These are phyloP conservation scores for Leistus spinibarbis DNA, from an alignment of 2,888 invertebrate species.

Conservation along the genomic window DNA sequence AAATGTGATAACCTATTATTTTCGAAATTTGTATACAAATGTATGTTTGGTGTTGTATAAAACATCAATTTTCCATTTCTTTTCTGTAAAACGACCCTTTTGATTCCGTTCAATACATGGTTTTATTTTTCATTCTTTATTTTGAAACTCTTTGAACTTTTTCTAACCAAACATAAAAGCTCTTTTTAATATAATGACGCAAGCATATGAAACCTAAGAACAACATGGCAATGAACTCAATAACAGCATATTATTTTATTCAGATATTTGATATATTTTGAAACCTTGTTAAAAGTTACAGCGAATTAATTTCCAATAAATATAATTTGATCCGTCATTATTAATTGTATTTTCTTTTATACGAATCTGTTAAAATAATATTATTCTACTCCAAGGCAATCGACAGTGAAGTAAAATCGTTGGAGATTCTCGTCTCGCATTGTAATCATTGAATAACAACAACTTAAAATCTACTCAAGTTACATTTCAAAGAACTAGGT, in stretches of 20 bases:
- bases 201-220: background rate
- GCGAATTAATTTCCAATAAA: background rate
- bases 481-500: background rate
- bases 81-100: background rate
- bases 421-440: background rate
- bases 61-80: background rate
- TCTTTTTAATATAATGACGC: background rate
- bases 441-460: background rate
- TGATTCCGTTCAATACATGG: background rate
- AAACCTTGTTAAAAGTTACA: no score
- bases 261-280: no score
- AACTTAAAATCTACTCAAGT: background rate
- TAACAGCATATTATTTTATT: no score
- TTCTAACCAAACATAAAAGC: background rate
- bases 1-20: no score
- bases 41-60: background rate
- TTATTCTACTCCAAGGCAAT: background rate
- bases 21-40: background rate
- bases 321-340: background rate
- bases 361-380: background rate
- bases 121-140: background rate
- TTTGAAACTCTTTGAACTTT: background rate
- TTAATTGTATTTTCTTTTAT: background rate
- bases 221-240: background rate
- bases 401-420: background rate